phyloP scores from a whole-genome alignment of 2,797 vertebrate species.

The Epinephelus coioides region DNA sequence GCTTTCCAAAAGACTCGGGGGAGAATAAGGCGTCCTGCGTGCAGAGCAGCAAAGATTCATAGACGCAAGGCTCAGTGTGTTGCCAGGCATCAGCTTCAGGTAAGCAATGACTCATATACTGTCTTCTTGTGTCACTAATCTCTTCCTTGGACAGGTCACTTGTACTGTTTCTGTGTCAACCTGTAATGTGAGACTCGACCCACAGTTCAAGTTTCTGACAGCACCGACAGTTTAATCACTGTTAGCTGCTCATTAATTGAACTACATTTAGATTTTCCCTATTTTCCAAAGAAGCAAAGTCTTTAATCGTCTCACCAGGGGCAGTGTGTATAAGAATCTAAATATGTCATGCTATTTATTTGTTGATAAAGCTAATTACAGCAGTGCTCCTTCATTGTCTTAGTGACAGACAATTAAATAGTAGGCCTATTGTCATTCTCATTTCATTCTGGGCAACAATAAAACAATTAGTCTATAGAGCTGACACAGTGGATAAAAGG shows the following conservation, averaged over 20 bases:
- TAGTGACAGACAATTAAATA: neutral
- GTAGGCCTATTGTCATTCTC: neutral
- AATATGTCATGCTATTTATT: neutral
- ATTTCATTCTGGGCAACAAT: neutral
- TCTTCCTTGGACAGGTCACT: neutral
- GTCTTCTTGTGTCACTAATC: neutral
- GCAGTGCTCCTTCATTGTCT: neutral
- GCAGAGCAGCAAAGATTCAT: conserved; percentile 28
- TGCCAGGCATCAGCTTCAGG: conserved; percentile 39
- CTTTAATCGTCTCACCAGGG: neutral
- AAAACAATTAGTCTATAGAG: neutral
- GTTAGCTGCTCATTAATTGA: neutral
- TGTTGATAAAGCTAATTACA: neutral
- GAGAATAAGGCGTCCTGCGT: conserved; percentile 52
- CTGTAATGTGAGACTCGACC: neutral
- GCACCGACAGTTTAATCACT: neutral
- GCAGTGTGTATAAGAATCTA: neutral
- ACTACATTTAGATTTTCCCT: neutral
- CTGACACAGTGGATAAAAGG: neutral
- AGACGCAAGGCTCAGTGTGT: conserved; percentile 54
- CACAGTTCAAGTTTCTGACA: no score
- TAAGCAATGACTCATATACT: conserved; percentile 17
- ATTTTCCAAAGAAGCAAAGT: neutral
- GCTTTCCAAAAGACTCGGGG: conserved; percentile 67
- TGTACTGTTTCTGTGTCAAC: neutral